Conservation (phyloP, 2,888 invertebrate species). For the Watsonalla cultraria region DNA sequence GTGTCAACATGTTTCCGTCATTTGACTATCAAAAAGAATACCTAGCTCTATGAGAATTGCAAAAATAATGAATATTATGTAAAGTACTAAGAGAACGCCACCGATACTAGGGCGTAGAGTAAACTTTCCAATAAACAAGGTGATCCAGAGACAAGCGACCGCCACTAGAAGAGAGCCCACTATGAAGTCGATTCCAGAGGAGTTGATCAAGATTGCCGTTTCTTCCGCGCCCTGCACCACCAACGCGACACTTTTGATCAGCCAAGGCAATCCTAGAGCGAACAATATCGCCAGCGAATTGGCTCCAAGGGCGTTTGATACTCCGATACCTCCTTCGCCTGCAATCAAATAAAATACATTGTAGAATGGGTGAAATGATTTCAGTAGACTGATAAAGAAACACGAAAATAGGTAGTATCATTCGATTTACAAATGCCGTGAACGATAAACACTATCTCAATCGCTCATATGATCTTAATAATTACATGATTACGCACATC, state of each 20-base stretch:
- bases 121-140: conserved; percentile 84
- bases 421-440: too few species aligned
- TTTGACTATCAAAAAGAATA: conserved; percentile 67
- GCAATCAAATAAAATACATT: conserved; percentile 31
- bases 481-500: too few species aligned
- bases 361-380: neutral
- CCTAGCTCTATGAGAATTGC: conserved; percentile 90
- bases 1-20: conserved; percentile 6
- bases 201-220: conserved; percentile 82
- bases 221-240: conserved; percentile 62
- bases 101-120: conserved; percentile 85
- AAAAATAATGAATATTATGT: conserved; percentile 84
- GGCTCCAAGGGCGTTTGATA: conserved; percentile 91
- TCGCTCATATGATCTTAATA: too few species aligned
- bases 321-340: conserved; percentile 92
- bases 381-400: too few species aligned
- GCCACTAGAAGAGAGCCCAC: conserved; percentile 88
- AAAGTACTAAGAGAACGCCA: conserved; percentile 80
- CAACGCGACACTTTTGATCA: conserved; percentile 83
- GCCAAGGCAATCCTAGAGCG: conserved; percentile 91
- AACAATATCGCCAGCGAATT: conserved; percentile 91
- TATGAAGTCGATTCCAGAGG: conserved; percentile 89
- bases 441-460: too few species aligned
- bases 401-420: too few species aligned
- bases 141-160: conserved; percentile 83